Conservation (phyloP, 2,113 vertebrate genomes). For the Apteryx owenii region DNA sequence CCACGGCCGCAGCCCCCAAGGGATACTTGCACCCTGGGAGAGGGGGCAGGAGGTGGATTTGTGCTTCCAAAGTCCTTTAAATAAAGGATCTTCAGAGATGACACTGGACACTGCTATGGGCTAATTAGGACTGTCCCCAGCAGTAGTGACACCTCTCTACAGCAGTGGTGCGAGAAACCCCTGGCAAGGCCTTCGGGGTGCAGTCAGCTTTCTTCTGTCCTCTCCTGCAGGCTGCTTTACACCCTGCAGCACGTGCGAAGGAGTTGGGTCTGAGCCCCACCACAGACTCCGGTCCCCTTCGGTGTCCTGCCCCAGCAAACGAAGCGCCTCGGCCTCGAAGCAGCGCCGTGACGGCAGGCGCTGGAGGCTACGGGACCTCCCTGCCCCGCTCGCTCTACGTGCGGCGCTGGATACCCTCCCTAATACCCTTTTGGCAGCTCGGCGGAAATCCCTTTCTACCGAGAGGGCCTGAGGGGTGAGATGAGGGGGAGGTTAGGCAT, state of each 20-base stretch:
- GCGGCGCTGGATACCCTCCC: not conserved
- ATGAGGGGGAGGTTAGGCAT: constrained; percentile 58
- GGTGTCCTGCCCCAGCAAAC: not conserved
- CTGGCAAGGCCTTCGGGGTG: not conserved
- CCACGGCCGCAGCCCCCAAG: not conserved
- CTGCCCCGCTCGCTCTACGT: not conserved
- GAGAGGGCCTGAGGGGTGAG: not conserved
- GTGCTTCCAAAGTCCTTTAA: not conserved
- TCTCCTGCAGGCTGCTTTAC: not conserved
- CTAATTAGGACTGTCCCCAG: not conserved
- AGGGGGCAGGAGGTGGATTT: not conserved
- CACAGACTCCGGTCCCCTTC: not conserved
- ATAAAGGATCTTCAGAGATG: not conserved
- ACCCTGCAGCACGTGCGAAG: not conserved
- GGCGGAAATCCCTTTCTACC: not conserved
- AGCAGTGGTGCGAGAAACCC: not conserved
- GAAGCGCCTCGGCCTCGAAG: too few species aligned
- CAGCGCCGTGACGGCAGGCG: too few species aligned
- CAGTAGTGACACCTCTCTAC: not conserved
- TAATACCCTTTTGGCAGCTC: not conserved
- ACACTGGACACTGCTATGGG: not conserved
- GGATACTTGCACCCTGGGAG: not conserved
- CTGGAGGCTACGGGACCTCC: not conserved
- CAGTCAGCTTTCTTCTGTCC: not conserved
- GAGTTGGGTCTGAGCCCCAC: not conserved